Base-by-base conservation (phyloP, 2,888 invertebrate species). In the Caenorhabditis zanzibari region DNA sequence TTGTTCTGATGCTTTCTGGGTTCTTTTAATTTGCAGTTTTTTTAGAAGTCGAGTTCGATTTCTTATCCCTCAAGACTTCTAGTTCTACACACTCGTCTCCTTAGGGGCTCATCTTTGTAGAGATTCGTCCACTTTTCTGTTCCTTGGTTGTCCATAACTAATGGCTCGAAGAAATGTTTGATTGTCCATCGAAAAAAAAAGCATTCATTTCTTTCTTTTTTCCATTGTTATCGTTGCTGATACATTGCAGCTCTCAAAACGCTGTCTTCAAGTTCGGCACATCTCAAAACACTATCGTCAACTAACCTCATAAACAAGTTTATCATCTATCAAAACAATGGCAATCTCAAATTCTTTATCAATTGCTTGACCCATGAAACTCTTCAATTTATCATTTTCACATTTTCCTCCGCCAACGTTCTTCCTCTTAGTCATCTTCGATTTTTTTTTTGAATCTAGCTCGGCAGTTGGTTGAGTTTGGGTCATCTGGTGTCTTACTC, bases 401-500 rank as follows among this genome's bases (percentile, higher is more conserved):
- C 19, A 47, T 47, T 49, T 6, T n/a, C 22, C 22, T 49, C 49
- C 19, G 49, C 22, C 22, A 19, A 47, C 47, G 19, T 10, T 47
- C 47, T 47, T 47, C 28, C 47, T 64, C 6, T 64, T 64, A 47
- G 28, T 47, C 64, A 64, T 28, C 12, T 28, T 44, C 6, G 9
- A 44, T 26, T 61, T 24, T 61, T 61, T 61, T 24, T 38, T 61
- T 41, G 38, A 35, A 38, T 63, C 47, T 28, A 10, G 47, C 6
- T n/a, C 24, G 28, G 28, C 47, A 64, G 64, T 44, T 64, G 64
- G 28, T 47, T 64, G 47, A n/a, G n/a, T n/a, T 28, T 64, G 9
- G 64, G 47, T 47, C 64, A 47, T 64, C 47, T 28, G 64, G 9
- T 32, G 10, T 64, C 47, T 64, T n/a, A 64, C 47, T 64, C 47